These are phyloP conservation scores for Globia sparganii DNA, from an alignment of 2,888 invertebrate genomes.

Conservation along the genomic window DNA sequence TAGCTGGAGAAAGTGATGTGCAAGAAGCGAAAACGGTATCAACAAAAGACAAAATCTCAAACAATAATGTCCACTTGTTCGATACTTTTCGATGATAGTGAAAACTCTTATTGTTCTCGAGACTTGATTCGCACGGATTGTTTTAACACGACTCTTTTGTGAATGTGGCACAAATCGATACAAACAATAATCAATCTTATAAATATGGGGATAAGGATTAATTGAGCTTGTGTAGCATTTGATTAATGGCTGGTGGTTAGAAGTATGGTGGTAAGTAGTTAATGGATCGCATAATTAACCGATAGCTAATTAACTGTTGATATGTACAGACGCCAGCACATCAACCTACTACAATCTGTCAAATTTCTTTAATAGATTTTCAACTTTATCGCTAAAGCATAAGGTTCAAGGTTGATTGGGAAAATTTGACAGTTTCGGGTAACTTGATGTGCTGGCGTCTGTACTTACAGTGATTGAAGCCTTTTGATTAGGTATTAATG, in stretches of 20 bases:
- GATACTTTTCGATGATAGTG: constrained; percentile 68
- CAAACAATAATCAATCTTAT: constrained; percentile 22
- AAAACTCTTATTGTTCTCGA: constrained; percentile 72
- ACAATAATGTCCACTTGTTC: constrained; percentile 59
- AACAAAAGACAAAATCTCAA: constrained; percentile 42
- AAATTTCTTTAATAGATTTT: too few relatives aligned
- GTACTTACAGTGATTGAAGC: too few relatives aligned
- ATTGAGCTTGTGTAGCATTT: not conserved
- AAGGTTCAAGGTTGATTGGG: too few relatives aligned
- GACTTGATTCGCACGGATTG: constrained; percentile 65
- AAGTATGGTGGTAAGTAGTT: constrained; percentile 16
- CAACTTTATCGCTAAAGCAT: too few relatives aligned
- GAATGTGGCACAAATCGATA: constrained; percentile 32
- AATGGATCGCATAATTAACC: constrained; percentile 34
- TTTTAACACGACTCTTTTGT: constrained; percentile 23
- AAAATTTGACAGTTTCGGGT: too few relatives aligned
- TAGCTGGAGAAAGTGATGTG: constrained; percentile 49
- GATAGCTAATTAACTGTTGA: constrained; percentile 23
- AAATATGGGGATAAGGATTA: accelerated
- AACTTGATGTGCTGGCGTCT: too few relatives aligned
- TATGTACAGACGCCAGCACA: too few relatives aligned
- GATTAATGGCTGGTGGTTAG: not conserved
- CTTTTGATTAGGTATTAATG: too few relatives aligned
- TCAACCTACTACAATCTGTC: too few relatives aligned
- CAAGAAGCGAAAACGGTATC: constrained; percentile 29